phyloP scores from a whole-genome alignment of 2,888 invertebrate genomes.

The Spisula solida region DNA sequence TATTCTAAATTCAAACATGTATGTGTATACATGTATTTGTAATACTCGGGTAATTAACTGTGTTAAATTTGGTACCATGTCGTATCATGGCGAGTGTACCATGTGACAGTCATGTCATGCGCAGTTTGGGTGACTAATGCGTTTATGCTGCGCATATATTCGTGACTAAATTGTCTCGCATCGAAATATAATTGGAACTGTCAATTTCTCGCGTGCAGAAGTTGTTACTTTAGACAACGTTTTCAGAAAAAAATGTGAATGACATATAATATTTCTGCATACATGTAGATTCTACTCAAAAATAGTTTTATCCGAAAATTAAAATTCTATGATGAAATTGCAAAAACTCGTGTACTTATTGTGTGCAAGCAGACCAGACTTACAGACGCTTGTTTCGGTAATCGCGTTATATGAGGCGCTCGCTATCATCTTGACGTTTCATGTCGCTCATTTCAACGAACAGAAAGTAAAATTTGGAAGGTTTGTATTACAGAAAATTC shows the following conservation, averaged over 20 bases:
- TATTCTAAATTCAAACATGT: too few species aligned
- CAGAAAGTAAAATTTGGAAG: neutral
- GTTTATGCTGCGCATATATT: too few species aligned
- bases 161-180: too few species aligned
- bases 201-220: neutral
- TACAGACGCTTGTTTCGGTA: neutral
- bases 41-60: too few species aligned
- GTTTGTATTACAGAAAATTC: neutral
- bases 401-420: neutral
- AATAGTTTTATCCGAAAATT: neutral
- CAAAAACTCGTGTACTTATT: neutral
- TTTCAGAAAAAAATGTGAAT: neutral
- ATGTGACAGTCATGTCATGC: too few species aligned
- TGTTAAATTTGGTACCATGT: too few species aligned
- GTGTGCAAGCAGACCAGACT: neutral
- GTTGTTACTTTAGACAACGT: neutral
- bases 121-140: too few species aligned
- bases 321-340: neutral
- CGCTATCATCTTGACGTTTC: neutral
- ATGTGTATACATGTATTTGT: too few species aligned
- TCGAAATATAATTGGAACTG: neutral
- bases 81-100: too few species aligned
- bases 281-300: too few species aligned
- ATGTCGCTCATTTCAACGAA: neutral
- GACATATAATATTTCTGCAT: neutral